Conservation (phyloP, 2,888 invertebrate species). For the Octonoba sinensis region DNA sequence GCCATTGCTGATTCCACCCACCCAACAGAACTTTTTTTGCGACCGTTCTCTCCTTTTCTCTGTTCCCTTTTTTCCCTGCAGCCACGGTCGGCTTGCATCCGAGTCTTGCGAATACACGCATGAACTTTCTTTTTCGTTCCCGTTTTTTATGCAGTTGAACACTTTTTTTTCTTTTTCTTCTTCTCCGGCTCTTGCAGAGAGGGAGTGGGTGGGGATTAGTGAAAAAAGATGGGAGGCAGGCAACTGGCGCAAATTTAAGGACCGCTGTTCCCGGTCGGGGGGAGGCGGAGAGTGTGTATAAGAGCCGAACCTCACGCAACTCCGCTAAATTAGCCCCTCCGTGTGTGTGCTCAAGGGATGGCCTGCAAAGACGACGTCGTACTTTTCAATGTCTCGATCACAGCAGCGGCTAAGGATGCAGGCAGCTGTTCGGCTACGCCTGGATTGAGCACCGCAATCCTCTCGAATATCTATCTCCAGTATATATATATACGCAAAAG, state of each 20-base stretch:
- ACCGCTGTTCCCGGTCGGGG: conserved; percentile 11
- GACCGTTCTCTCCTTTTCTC: conserved; percentile 19
- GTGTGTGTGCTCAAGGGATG: conserved; percentile 18
- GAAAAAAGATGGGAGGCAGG: conserved; percentile 5
- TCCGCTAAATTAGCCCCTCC: conserved; percentile 19
- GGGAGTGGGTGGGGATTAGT: conserved; percentile 4
- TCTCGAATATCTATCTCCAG: too few relatives aligned
- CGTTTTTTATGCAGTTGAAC: conserved; percentile 19
- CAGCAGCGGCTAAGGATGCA: too few relatives aligned
- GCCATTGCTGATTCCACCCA: conserved; percentile 44
- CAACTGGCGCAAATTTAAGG: conserved; percentile 51
- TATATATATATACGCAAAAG: too few relatives aligned
- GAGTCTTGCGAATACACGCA: conserved; percentile 32
- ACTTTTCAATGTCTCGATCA: too few relatives aligned
- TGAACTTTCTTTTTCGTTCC: conserved; percentile 23
- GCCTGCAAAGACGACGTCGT: conserved; percentile 13
- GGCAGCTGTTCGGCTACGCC: too few relatives aligned
- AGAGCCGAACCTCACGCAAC: conserved; percentile 7
- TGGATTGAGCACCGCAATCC: too few relatives aligned
- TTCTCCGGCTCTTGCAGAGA: conserved; percentile 1
- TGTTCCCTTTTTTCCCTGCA: conserved; percentile 18
- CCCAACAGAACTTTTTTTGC: conserved; percentile 26
- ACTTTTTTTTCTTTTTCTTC: conserved; percentile 16
- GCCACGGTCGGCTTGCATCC: conserved; percentile 26
- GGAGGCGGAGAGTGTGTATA: not conserved